A percentile compares a stretch with the other conserved stretches of the same genome.
Evolutionary conservation across 92 coral and sea anemone species (phyloP).

Genomic region (Zoanthus sociatus): DNA sequence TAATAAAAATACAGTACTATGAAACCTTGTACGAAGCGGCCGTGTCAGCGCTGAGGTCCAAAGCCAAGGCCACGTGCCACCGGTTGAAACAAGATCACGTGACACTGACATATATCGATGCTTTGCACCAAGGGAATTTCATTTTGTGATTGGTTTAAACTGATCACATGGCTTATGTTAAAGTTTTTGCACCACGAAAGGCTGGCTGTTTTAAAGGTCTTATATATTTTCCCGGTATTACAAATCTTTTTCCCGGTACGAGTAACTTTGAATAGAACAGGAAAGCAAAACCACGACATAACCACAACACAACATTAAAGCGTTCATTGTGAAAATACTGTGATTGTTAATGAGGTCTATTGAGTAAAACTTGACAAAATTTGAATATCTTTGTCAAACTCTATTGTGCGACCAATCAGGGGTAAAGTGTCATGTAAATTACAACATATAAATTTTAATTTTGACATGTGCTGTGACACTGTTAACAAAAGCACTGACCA

Average conservation of each 20-base stretch:
- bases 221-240: background rate
- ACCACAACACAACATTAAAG: conserved; percentile 3
- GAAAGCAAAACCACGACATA: background rate
- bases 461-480: conserved; percentile 44
- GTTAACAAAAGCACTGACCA: conserved; percentile 12
- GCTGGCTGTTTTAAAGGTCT: background rate
- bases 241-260: background rate
- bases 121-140: conserved; percentile 12
- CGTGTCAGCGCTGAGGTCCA: conserved; percentile 71
- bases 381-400: conserved; percentile 23
- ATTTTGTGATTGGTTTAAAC: conserved; percentile 15
- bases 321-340: conserved; percentile 4
- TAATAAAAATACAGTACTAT: conserved; percentile 44
- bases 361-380: conserved; percentile 10
- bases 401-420: background rate
- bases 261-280: background rate
- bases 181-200: background rate
- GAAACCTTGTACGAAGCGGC: conserved; percentile 46
- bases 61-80: conserved; percentile 98
- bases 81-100: conserved; percentile 94
- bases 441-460: background rate
- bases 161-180: conserved; percentile 14
- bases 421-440: conserved; percentile 5
- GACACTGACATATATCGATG: conserved; percentile 88
- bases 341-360: conserved; percentile 19